Percentiles rank a stretch among this genome's conserved stretches.
Evolutionary conservation across 1,140 invertebrate species (phyloP).

Genomic region (Pachypeltis micranthus): DNA sequence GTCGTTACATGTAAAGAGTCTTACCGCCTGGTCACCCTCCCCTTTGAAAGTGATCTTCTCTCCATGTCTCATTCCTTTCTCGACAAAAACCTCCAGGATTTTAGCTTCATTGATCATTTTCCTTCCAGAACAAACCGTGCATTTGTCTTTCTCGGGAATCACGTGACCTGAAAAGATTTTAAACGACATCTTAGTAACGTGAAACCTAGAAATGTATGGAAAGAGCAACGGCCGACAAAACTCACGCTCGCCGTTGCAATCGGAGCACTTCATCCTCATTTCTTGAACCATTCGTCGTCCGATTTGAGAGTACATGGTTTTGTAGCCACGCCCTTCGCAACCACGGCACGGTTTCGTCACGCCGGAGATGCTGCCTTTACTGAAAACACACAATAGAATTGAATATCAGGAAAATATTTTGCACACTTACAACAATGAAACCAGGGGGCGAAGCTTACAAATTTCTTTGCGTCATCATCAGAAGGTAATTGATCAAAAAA

Average conservation of each 20-base stretch:
- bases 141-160: slow-evolving; percentile 70
- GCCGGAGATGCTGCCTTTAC: slow-evolving; percentile 56
- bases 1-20: too few relatives aligned
- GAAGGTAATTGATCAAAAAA: too few relatives aligned
- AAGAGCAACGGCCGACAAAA: not conserved
- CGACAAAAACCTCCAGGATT: slow-evolving; percentile 77
- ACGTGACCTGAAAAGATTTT: slow-evolving; percentile 41
- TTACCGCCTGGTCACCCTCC: slow-evolving; percentile 74
- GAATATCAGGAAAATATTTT: too few relatives aligned
- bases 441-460: too few relatives aligned
- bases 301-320: slow-evolving; percentile 53
- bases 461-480: too few relatives aligned
- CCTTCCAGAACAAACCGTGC: slow-evolving; percentile 65
- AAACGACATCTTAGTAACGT: not conserved
- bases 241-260: slow-evolving; percentile 50
- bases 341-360: slow-evolving; percentile 53
- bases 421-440: not conserved
- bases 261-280: slow-evolving; percentile 58
- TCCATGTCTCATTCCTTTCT: slow-evolving; percentile 81
- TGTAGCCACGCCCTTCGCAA: slow-evolving; percentile 68
- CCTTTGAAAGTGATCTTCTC: slow-evolving; percentile 76
- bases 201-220: not conserved
- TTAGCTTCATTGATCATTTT: slow-evolving; percentile 67
- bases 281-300: slow-evolving; percentile 75
- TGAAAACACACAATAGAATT: too few relatives aligned